Conservation (phyloP, 2,113 vertebrate genomes). For the Lophochroa leadbeateri region DNA sequence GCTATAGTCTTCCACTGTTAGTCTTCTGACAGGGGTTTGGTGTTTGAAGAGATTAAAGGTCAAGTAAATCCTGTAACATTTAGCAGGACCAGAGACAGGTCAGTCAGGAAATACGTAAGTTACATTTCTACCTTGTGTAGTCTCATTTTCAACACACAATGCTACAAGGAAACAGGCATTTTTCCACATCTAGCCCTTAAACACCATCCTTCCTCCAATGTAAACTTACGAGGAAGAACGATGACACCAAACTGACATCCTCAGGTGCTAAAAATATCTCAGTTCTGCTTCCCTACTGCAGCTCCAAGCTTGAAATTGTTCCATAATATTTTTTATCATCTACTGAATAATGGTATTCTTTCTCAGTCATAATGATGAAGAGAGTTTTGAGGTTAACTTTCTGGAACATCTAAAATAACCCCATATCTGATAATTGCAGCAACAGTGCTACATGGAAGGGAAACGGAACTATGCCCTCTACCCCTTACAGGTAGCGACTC, state of each 20-base stretch:
- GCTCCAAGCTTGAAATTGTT: background rate
- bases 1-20: background rate
- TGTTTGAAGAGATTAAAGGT: background rate
- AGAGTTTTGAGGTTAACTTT: background rate
- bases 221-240: background rate
- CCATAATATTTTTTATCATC: background rate
- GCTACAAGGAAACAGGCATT: background rate
- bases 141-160: background rate
- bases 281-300: background rate
- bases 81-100: background rate
- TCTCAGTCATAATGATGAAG: background rate
- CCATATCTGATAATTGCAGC: background rate
- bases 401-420: background rate
- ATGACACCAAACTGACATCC: background rate
- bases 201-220: background rate
- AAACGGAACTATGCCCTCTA: background rate
- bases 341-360: background rate
- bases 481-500: background rate
- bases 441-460: rapidly evolving
- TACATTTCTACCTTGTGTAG: background rate
- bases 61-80: background rate
- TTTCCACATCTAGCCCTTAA: background rate
- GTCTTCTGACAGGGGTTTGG: background rate
- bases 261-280: background rate
- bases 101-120: rapidly evolving